phyloP scores from a whole-genome alignment of 2,888 invertebrate genomes.

The Tipula lateralis region DNA sequence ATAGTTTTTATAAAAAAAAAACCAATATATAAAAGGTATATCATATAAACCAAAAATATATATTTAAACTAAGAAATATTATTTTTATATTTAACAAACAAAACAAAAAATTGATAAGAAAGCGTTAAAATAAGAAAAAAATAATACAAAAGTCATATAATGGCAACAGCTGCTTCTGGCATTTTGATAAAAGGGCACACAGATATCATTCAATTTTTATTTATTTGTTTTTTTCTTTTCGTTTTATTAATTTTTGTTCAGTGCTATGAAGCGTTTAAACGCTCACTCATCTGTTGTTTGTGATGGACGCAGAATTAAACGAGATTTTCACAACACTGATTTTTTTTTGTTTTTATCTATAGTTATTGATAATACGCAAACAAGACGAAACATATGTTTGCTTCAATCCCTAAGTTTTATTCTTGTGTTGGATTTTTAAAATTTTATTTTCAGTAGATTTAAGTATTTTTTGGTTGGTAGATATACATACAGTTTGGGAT shows the following conservation, averaged over 20 bases:
- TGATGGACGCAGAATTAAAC: not conserved
- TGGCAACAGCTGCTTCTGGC: slow-evolving; percentile 28
- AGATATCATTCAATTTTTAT: not conserved
- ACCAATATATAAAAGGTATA: not conserved
- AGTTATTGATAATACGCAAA: not conserved
- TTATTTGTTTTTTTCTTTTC: not conserved
- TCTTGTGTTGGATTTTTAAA: too few relatives aligned
- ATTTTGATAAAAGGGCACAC: slow-evolving; percentile 14
- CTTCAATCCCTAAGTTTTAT: not conserved
- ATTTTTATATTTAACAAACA: not conserved
- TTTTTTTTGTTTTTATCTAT: not conserved
- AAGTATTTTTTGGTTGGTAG: slow-evolving; percentile 20
- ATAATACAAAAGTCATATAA: not conserved
- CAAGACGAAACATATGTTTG: not conserved
- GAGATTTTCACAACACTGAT: not conserved
- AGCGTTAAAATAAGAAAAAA: not conserved
- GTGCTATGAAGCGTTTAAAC: not conserved
- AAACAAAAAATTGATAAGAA: not conserved
- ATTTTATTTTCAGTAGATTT: not conserved
- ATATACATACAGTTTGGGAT: not conserved
- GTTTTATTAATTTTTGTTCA: not conserved
- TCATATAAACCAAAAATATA: not conserved
- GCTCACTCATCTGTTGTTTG: not conserved
- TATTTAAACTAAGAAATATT: not conserved
- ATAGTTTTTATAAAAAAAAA: not conserved